Evolutionary conservation across 1,140 invertebrate species (phyloP), one percentile per base, ranked within the genome.

Genomic region (Zaprionus africanus): DNA sequence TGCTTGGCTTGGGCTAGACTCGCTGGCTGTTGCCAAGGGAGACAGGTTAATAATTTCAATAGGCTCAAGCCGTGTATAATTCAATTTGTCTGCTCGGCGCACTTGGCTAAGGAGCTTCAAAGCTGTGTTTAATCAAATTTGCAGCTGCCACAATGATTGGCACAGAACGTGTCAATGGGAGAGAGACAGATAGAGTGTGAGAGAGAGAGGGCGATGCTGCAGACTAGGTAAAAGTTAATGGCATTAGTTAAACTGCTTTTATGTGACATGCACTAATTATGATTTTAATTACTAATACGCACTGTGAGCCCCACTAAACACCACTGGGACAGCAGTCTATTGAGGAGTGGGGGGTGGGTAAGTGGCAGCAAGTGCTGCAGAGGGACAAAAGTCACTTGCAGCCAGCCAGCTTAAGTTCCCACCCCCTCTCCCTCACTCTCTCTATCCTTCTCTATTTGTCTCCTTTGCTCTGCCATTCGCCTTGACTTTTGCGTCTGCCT

Each of bases 271-370:
- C 28, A 69, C 57, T 68, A 68, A 78, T 78, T 78, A 78, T 78
- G 60, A 63, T 64, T 75, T 78, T 69, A 78, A 78, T 78, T 78
- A 59, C 51, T 74, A 66, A 78, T 78, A 78, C 71, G 76, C 76
- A 74, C 64, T 75, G 65, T 69, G 65, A 19, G 76, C 9, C 69
- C 28, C 7, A 41, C 53, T 73, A 77, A 73, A 77, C 49, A 73
- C 62, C 62, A 11, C 24, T 58, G 69, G 57, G 69, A 54, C 46
- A 36, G n/a, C 41, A 17, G n/a, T 17, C 2, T 9, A 15, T 41
- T 49, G 38, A 64, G 31, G 28, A 7, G 9, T 41, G 17, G 28
- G 15, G 9, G 59, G 17, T 41, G 13, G 0, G 62, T 24, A 54
- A 64, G 17, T 63, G 46, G 28, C 53, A 56, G 19, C 17, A 66